Evolutionary conservation across 2,888 invertebrate genomes (phyloP).

Genomic region (Callyntrura sp.): DNA sequence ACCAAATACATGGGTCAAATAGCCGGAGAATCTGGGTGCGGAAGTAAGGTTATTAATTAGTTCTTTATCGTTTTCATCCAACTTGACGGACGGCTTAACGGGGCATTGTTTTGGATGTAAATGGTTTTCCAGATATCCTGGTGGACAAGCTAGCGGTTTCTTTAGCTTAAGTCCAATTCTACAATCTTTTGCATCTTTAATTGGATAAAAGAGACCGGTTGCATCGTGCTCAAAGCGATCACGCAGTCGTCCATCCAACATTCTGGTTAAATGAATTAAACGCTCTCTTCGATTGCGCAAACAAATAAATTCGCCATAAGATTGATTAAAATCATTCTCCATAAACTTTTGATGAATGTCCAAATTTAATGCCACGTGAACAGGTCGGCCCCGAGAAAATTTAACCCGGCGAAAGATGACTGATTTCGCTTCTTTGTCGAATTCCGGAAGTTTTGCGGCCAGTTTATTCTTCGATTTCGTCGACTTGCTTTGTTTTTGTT

Average conservation of each 20-base stretch:
- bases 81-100: conserved; percentile 30
- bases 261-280: conserved; percentile 68
- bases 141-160: conserved; percentile 72
- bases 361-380: conserved; percentile 78
- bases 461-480: not conserved
- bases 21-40: conserved; percentile 78
- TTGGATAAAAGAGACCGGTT: conserved; percentile 68
- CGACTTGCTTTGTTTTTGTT: not conserved
- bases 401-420: conserved; percentile 76
- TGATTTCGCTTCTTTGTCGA: conserved; percentile 72
- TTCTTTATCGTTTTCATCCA: conserved; percentile 69
- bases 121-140: conserved; percentile 59
- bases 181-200: conserved; percentile 58
- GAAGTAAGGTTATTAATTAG: conserved; percentile 69
- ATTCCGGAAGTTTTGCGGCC: conserved; percentile 1
- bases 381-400: conserved; percentile 75
- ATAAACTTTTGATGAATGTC: conserved; percentile 81
- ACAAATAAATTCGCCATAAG: conserved; percentile 81
- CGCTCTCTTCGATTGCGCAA: conserved; percentile 74
- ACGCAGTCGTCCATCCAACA: conserved; percentile 76
- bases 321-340: conserved; percentile 81
- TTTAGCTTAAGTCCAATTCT: conserved; percentile 46
- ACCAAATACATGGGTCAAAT: conserved; percentile 78
- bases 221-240: conserved; percentile 77
- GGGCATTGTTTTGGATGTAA: conserved; percentile 45